Evolutionary conservation across 2,888 invertebrate species (phyloP), one percentile per base, ranked within the genome.

Genomic region (Rhabditoides inermis): DNA sequence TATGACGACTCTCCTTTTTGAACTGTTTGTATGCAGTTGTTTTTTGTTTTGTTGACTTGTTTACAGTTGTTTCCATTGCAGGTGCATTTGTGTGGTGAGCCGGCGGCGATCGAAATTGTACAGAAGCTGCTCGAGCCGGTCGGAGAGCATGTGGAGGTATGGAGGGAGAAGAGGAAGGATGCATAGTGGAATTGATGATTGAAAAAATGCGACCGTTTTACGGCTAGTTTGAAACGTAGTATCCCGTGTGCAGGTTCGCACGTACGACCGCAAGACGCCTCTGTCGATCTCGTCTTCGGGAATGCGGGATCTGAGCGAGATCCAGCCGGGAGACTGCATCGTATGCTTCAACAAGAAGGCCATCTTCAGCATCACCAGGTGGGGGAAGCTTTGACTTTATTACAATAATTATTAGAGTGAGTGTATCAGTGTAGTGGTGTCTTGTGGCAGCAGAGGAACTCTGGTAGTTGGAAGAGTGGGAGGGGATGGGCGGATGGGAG

Each of bases 261-360:
- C 60, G 23, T 77, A 77, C 58, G 68, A 77, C 26, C 83, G 95
- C 55, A 81, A 95, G 52, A 91, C 94, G 7, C 83, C 86, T 51
- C 79, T 95, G 2, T 83, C 83, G 55, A 81, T 90, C 27, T 45
- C 2, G 15, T 32, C 7, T 25, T 46, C 5, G 35, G 6, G 32
- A 35, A 46, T 32, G 15, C 22, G 7, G 10, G 5, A 39, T 39
- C 7, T 15, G 7, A 39, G 20, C 10, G 40, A 64, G 61, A 55
- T 72, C 22, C 53, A 74, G 73, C 85, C 88, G 0, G 98, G 98
- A n/a, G 98, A 99, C 80, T 98, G 95, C 79, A 88, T 99, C 76
- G 98, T 99, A 32, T 98, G 95, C 79, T 99, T 99, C 80, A 91
- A 85, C 80, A 95, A 94, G 81, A 87, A 88, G 76, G 90, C 92